phyloP scores from a whole-genome alignment of 1,140 invertebrate genomes.

The Heliconius hewitsoni region DNA sequence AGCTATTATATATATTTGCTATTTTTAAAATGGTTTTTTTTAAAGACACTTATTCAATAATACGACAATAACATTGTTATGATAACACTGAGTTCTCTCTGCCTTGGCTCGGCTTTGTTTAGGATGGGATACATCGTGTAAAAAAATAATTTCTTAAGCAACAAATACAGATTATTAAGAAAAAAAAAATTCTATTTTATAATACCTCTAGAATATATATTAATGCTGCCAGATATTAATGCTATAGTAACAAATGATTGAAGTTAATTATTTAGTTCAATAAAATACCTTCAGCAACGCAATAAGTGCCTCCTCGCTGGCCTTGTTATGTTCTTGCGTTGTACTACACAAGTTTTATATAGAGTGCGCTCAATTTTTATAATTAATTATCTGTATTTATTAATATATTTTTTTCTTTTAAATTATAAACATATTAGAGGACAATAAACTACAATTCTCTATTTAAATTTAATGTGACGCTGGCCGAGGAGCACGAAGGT shows the following conservation, averaged over 20 bases:
- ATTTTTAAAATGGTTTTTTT: too few species aligned
- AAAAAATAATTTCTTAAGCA: too few species aligned
- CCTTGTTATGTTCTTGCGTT: conserved; percentile 3
- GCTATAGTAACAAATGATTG: neutral
- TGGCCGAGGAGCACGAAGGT: too few species aligned
- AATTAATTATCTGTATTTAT: neutral
- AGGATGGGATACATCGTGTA: too few species aligned
- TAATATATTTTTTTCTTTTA: too few species aligned
- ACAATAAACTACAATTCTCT: too few species aligned
- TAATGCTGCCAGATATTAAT: neutral
- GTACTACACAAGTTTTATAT: conserved; percentile 4
- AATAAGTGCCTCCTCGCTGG: conserved; percentile 1
- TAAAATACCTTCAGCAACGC: conserved; percentile 13
- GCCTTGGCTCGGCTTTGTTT: too few species aligned
- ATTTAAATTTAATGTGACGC: too few species aligned
- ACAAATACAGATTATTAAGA: neutral
- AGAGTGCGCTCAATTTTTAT: neutral
- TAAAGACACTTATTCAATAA: too few species aligned
- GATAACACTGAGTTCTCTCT: neutral
- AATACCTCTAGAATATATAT: neutral
- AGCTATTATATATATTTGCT: too few species aligned
- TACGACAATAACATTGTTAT: too few species aligned
- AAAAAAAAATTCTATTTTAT: neutral
- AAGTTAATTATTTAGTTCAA: conserved; percentile 3
- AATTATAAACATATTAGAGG: too few species aligned